phyloP scores from a whole-genome alignment of 1,140 invertebrate genomes.

The Diachasma alloeum region DNA sequence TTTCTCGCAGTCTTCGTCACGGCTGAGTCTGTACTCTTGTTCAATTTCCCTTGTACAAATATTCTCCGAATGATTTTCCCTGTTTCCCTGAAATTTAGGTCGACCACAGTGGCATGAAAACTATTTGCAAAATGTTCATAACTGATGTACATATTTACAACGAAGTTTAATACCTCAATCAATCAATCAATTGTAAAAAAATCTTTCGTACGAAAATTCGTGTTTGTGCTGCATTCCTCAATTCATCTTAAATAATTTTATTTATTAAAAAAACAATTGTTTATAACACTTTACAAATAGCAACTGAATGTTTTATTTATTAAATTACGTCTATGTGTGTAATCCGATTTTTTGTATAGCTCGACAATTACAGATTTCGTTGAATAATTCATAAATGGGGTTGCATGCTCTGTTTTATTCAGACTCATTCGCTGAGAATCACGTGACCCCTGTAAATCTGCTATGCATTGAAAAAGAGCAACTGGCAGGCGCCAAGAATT shows the following conservation, averaged over 20 bases:
- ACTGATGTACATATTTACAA: constrained; percentile 24
- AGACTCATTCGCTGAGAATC: not conserved
- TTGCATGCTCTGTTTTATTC: not conserved
- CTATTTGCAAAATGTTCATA: constrained; percentile 30
- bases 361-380: constrained; percentile 15
- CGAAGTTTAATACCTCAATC: not conserved
- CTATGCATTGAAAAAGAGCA: not conserved
- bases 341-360: constrained; percentile 1
- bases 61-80: not conserved
- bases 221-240: not conserved
- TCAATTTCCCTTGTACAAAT: not conserved
- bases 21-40: not conserved
- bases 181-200: not conserved
- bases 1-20: not conserved
- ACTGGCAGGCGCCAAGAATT: not conserved
- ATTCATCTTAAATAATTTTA: constrained; percentile 17
- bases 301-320: constrained; percentile 24
- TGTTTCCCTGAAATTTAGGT: not conserved
- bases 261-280: constrained; percentile 33
- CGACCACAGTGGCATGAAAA: not conserved
- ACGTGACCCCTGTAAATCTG: not conserved
- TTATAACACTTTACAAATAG: constrained; percentile 39
- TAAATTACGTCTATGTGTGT: constrained; percentile 5
- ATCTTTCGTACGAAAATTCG: not conserved
- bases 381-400: constrained; percentile 13